These are phyloP conservation scores for Synanthedon myopaeformis DNA, from an alignment of 2,888 invertebrate genomes.

Conservation along the genomic window DNA sequence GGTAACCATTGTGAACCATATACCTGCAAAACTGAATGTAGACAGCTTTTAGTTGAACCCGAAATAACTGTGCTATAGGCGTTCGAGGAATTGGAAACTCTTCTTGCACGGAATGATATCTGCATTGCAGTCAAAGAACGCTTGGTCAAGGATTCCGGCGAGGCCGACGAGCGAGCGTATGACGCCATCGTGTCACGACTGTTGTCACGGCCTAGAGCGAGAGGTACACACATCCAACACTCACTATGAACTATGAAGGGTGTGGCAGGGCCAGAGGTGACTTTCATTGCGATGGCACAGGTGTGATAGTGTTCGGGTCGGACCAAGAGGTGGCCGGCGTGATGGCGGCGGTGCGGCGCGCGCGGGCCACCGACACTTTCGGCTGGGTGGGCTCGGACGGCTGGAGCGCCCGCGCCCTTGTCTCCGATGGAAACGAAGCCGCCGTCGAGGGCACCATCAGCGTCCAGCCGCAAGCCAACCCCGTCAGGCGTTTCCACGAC, in stretches of 20 bases:
- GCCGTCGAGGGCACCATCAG: slow-evolving; percentile 85
- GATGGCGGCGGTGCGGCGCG: slow-evolving; percentile 89
- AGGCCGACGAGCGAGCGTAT: slow-evolving; percentile 87
- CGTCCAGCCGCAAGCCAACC: slow-evolving; percentile 92
- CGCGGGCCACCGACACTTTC: slow-evolving; percentile 86
- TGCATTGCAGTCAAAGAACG: slow-evolving; percentile 96
- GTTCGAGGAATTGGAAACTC: slow-evolving; percentile 90
- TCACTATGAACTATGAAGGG: not conserved
- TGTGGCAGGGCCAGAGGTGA: not conserved
- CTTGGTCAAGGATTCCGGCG: slow-evolving; percentile 94
- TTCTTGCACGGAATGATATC: slow-evolving; percentile 83
- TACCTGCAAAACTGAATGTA: not conserved
- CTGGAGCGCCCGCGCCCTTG: slow-evolving; percentile 90
- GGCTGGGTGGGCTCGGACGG: slow-evolving; percentile 97
- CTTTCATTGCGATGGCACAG: slow-evolving; percentile 51
- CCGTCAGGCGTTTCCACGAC: slow-evolving; percentile 85
- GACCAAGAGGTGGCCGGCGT: slow-evolving; percentile 97
- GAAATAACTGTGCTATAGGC: slow-evolving; percentile 70
- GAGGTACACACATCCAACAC: slow-evolving; percentile 72
- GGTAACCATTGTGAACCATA: slow-evolving; percentile 45
- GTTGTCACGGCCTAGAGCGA: slow-evolving; percentile 84
- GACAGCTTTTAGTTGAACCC: not conserved
- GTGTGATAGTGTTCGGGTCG: slow-evolving; percentile 94
- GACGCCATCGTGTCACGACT: slow-evolving; percentile 87
- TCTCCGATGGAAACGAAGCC: slow-evolving; percentile 86